Evolutionary conservation across 1,140 invertebrate genomes (phyloP), one percentile per base, ranked within the genome.

Genomic region (Scaptomyza graminum): DNA sequence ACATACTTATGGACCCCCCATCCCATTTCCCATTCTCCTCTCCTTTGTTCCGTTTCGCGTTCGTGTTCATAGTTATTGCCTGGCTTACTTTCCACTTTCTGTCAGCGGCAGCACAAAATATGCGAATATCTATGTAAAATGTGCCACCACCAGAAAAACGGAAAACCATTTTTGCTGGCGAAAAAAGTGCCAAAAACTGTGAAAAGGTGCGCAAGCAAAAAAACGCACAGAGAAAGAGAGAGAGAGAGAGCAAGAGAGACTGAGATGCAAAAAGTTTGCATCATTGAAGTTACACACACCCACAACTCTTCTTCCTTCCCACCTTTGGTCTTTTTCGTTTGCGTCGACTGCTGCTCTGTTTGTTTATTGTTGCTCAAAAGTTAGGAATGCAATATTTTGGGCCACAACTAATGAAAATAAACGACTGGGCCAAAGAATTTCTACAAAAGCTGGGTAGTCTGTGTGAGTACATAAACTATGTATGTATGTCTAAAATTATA

Each of bases 11-110:
- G 5, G 5, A 49, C 7, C 31, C 18, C 37, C 16, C 16, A 3
- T 6, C 5, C 28, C 28, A 31, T n/a, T n/a, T 6, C 28, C 28
- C 28, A 31, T 31, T 31, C 3, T 22, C 49, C 12, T 15, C 34
- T 39, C 25, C 11, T 12, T 41, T 41, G 22, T 59, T 50, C 55
- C 22, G 18, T 50, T 62, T 63, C 9, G 13, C 50, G 25, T 55
- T 62, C 52, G 6, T 69, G 51, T 52, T 69, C 54, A 64, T 74
- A 74, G 66, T 75, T 71, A 49, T 75, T 75, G 60, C 54, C 55
- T 65, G 50, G 61, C 61, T 65, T 65, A 71, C 56, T 60, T 71
- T 65, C 50, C 47, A 54, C 49, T 70, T 62, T 59, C 52, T 65
- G 60, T 22, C 46, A 52, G 37, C 16, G 54, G 44, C 68, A 46